Conservation (phyloP, 2,888 invertebrate species). For the Cryptus armator region DNA sequence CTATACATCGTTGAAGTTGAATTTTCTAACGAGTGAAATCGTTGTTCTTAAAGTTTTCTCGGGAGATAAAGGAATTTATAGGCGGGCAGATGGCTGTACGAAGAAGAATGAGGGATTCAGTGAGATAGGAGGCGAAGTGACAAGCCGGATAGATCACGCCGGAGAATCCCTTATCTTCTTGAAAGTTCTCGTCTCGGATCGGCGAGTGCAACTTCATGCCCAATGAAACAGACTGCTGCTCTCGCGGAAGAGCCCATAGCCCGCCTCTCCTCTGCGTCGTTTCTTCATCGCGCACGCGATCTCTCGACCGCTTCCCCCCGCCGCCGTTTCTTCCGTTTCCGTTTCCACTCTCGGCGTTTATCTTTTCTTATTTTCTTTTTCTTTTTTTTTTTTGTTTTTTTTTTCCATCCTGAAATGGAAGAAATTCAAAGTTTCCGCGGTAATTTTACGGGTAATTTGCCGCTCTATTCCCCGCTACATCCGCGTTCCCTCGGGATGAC, state of each 20-base stretch:
- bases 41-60: constrained; percentile 43
- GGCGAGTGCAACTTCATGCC: constrained; percentile 74
- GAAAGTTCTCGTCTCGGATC: constrained; percentile 71
- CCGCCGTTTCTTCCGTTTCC: constrained; percentile 1
- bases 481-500: constrained; percentile 64
- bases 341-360: constrained; percentile 55
- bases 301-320: constrained; percentile 19
- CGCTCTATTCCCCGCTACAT: constrained; percentile 62
- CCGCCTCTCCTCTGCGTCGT: constrained; percentile 1
- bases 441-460: constrained; percentile 77
- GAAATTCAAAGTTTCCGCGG: constrained; percentile 74
- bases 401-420: constrained; percentile 65
- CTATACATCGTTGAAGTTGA: constrained; percentile 9
- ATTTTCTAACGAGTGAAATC: constrained; percentile 54
- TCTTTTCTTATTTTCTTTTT: constrained; percentile 52
- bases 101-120: constrained; percentile 53
- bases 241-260: constrained; percentile 22
- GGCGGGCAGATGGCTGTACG: constrained; percentile 19
- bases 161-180: constrained; percentile 67
- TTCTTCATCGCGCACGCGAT: constrained; percentile 52
- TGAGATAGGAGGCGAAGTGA: constrained; percentile 56
- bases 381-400: not conserved
- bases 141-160: constrained; percentile 62
- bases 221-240: constrained; percentile 71
- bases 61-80: constrained; percentile 54